A percentile compares a stretch with the other conserved stretches of the same genome.
Evolutionary conservation across 2,888 invertebrate genomes (phyloP).

Genomic region (Eurytoma adleriae): DNA sequence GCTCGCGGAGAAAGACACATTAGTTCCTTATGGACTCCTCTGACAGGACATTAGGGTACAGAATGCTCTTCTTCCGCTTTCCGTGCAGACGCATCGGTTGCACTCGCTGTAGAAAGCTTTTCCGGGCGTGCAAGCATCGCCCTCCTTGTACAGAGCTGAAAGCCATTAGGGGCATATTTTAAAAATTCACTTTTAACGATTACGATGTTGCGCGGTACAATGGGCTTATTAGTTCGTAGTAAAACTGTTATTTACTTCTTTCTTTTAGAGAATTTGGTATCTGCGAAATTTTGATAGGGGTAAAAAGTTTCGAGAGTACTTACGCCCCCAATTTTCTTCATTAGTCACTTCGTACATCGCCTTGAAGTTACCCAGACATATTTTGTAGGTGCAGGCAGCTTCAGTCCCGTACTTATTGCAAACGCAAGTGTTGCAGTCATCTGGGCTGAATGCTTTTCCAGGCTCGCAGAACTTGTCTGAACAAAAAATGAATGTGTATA

Average conservation of each 20-base stretch:
- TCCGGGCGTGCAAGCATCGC: constrained; percentile 69
- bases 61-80: constrained; percentile 76
- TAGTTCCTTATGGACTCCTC: constrained; percentile 27
- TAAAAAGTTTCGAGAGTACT: constrained; percentile 44
- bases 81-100: constrained; percentile 78
- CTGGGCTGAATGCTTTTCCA: constrained; percentile 12
- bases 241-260: too few relatives aligned
- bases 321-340: constrained; percentile 60
- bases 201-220: too few relatives aligned
- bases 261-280: too few relatives aligned
- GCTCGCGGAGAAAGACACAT: constrained; percentile 4
- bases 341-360: constrained; percentile 1
- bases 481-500: too few relatives aligned
- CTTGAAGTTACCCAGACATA: constrained; percentile 25
- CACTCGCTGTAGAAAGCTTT: constrained; percentile 77
- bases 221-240: background rate
- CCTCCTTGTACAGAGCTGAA: constrained; percentile 40
- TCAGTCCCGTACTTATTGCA: constrained; percentile 28
- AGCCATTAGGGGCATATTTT: constrained; percentile 53
- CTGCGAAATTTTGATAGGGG: too few relatives aligned
- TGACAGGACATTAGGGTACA: constrained; percentile 73
- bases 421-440: constrained; percentile 32
- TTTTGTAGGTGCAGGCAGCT: constrained; percentile 21
- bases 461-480: constrained; percentile 19
- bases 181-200: background rate